A percentile compares a stretch with the other conserved stretches of the same genome.
phyloP scores from a whole-genome alignment of 2,797 vertebrate species.

The Lagocephalus sceleratus region DNA sequence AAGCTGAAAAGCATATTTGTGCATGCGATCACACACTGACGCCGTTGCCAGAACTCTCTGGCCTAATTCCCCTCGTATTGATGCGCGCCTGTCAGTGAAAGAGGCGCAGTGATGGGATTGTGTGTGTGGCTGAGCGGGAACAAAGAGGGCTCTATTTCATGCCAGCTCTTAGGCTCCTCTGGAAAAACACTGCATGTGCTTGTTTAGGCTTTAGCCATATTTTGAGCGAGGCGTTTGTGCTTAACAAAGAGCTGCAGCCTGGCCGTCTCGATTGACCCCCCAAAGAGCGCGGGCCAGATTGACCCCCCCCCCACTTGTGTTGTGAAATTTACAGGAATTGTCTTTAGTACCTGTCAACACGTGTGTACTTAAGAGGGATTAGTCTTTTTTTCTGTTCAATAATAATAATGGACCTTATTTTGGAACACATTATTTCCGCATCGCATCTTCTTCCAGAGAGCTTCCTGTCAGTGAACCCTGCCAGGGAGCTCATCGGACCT shows the following conservation, averaged over 20 bases:
- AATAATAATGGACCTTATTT: slow-evolving; percentile 35
- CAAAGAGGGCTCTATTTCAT: slow-evolving; percentile 66
- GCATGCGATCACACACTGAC: slow-evolving; percentile 18
- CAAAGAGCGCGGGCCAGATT: slow-evolving; percentile 41
- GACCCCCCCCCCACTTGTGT: slow-evolving; percentile 12
- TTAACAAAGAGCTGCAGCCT: slow-evolving; percentile 55
- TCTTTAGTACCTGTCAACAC: too few species aligned
- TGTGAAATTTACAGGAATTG: too few species aligned
- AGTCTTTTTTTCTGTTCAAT: slow-evolving; percentile 25
- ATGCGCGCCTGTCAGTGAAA: slow-evolving; percentile 72
- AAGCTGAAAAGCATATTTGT: slow-evolving; percentile 21
- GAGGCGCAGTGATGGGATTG: slow-evolving; percentile 60
- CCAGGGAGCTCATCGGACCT: not conserved
- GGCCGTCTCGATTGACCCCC: slow-evolving; percentile 31
- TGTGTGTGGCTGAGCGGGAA: slow-evolving; percentile 61
- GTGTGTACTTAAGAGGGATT: slow-evolving; percentile 18
- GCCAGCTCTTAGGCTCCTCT: slow-evolving; percentile 61
- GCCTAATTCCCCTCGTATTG: slow-evolving; percentile 72
- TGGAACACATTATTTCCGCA: not conserved
- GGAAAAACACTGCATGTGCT: slow-evolving; percentile 60
- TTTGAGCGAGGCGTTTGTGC: slow-evolving; percentile 59
- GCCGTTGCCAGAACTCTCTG: slow-evolving; percentile 62
- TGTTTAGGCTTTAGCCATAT: slow-evolving; percentile 64
- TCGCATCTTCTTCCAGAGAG: not conserved
- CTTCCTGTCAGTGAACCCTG: not conserved